A percentile compares a stretch with the other conserved stretches of the same genome.
Evolutionary conservation across 2,797 vertebrate species (phyloP).

Genomic region (Enteromius fasciolatus): DNA sequence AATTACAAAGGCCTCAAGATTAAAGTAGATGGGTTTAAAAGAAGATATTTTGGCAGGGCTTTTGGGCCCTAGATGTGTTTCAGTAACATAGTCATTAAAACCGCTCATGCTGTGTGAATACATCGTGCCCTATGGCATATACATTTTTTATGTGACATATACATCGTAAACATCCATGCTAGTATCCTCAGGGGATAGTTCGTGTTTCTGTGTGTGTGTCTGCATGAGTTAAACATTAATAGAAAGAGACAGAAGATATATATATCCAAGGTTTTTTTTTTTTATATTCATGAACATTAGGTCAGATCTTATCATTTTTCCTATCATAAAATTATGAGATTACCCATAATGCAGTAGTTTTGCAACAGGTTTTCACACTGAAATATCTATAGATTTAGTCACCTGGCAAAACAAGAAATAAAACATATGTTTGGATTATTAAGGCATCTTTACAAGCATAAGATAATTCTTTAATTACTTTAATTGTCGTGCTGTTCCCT

Average conservation of each 20-base stretch:
- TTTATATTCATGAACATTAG: not conserved
- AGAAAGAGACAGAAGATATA: not conserved
- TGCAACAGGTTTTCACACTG: not conserved
- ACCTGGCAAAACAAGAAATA: too few relatives aligned
- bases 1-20: not conserved
- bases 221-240: not conserved
- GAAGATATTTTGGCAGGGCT: not conserved
- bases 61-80: not conserved
- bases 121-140: not conserved
- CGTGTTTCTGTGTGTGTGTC: not conserved
- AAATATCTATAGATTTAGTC: not conserved
- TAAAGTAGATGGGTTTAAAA: constrained; percentile 18
- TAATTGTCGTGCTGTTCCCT: not conserved
- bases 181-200: not conserved
- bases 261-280: not conserved
- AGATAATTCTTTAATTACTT: constrained; percentile 12
- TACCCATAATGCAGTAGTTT: not conserved
- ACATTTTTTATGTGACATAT: not conserved
- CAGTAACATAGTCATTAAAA: constrained; percentile 9
- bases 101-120: not conserved
- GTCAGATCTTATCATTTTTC: not conserved
- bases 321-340: not conserved
- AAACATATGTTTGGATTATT: not conserved
- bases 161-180: not conserved
- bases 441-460: not conserved